Base-by-base conservation (phyloP, 2,888 invertebrate genomes). In the Drosophila peninsularis region DNA sequence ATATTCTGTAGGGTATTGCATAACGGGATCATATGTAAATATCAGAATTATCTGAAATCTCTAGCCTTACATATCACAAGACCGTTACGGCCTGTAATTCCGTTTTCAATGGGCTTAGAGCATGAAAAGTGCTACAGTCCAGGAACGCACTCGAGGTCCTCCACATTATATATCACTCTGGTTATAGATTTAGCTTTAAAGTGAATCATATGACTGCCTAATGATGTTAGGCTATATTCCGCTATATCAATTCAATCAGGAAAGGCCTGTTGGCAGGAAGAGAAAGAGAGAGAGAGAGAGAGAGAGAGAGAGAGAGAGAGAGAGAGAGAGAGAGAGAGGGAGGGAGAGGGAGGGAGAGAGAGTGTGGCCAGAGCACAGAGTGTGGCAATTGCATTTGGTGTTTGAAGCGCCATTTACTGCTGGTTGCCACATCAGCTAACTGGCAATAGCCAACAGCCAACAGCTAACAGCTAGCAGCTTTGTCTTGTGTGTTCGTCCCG, bases 401-500 rank as follows among this genome's bases (percentile, higher is more conserved):
- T 52, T 75, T 45, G 50, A 5, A 14, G 41, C 57, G 27, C 49
- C 62, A 62, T 65, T 68, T 61, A 45, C 62, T 55, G 58, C 64
- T 55, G 58, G 47, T 39, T 57, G 54, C 34, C 42, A 36, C 57
- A 24, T 37, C 32, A 21, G 49, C 9, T 1, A 50, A 50, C 19
- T 34, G 49, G 4, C 3, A 34, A 34, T 10, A 36, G 50, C 21
- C 19, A 34, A 32, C 21, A n/a, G n/a, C n/a, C n/a, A n/a, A n/a
- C n/a, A 52, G 64, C 70, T 70, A 67, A 79, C 67, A 47, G 45
- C 36, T 50, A 50, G 36, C 34, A 49, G 64, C 70, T 72, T 68
- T 82, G 69, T 72, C 80, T 79, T 71, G 65, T 82, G 69, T 79
- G 72, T 71, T 68, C 68, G 82, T 62, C 41, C 55, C 54, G 41